A percentile compares a stretch with the other conserved stretches of the same genome.
Conservation (phyloP, 1,140 invertebrate species). For the Stegodyphus dumicola region DNA sequence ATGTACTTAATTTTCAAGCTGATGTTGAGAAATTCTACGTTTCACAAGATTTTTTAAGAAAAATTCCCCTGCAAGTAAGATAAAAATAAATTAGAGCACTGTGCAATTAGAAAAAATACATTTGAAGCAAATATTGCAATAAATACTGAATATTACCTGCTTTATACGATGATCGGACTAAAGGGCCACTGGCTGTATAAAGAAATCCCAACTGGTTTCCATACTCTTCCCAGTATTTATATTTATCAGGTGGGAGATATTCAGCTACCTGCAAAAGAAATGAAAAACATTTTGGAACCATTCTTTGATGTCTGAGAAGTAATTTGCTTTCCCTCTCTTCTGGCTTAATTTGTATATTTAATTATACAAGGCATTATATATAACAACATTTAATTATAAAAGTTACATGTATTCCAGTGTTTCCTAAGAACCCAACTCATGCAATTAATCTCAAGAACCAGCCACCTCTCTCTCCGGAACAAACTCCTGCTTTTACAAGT, state of each 20-base stretch:
- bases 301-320: no score
- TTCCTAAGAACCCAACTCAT: no score
- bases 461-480: no score
- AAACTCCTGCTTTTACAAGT: no score
- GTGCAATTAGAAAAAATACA: not conserved
- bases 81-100: not conserved
- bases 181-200: slow-evolving; percentile 96
- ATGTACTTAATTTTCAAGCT: no score
- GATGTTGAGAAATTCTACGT: not conserved
- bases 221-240: slow-evolving; percentile 87
- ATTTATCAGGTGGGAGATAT: slow-evolving; percentile 97
- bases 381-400: no score
- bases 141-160: slow-evolving; percentile 76
- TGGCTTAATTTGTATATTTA: no score
- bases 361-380: no score
- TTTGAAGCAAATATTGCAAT: not conserved
- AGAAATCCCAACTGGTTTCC: slow-evolving; percentile 92
- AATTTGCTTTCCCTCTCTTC: no score
- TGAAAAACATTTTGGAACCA: no score
- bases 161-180: slow-evolving; percentile 97
- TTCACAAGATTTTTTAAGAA: slow-evolving; percentile 1
- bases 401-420: no score
- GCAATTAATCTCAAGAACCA: no score
- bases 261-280: slow-evolving; percentile 77
- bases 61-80: not conserved